Percentiles rank a stretch among this genome's conserved stretches.
Conservation (phyloP, 2,113 vertebrate genomes). For the Cyphotilapia sp. region DNA sequence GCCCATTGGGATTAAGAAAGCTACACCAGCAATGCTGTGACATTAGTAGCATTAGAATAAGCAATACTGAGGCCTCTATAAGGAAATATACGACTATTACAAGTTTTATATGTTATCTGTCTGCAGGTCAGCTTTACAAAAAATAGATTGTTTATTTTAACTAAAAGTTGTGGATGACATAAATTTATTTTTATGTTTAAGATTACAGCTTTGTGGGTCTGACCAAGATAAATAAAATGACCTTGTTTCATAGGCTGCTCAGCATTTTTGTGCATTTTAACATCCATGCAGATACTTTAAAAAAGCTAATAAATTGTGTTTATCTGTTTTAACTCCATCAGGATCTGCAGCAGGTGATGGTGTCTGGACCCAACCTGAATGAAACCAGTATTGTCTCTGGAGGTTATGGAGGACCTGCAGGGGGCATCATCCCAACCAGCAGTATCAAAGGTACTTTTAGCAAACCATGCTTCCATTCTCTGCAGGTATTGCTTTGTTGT, state of each 20-base stretch:
- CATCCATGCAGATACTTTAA: accelerated
- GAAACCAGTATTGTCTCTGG: conserved; percentile 98
- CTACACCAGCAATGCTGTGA: background rate
- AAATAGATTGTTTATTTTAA: background rate
- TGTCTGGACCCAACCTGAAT: conserved; percentile 94
- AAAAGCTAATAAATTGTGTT: background rate
- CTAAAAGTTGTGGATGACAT: background rate
- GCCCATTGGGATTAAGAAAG: background rate
- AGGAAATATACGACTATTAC: background rate
- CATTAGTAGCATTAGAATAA: background rate
- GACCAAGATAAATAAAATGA: background rate
- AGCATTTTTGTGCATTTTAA: background rate
- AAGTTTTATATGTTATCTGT: background rate
- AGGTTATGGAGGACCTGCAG: conserved; percentile 89
- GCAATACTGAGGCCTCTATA: background rate
- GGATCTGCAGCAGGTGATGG: conserved; percentile 99
- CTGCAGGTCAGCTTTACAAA: background rate
- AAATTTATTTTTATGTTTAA: background rate
- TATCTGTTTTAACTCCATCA: conserved; percentile 18
- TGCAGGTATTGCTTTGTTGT: background rate
- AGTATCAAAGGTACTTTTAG: conserved; percentile 76
- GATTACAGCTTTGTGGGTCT: background rate
- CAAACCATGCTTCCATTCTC: background rate
- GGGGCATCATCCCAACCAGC: conserved; percentile 88
- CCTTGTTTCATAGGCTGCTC: background rate